A percentile compares a stretch with the other conserved stretches of the same genome.
Evolutionary conservation across 2,797 vertebrate species (phyloP).

Genomic region (Lagorchestes hirsutus): DNA sequence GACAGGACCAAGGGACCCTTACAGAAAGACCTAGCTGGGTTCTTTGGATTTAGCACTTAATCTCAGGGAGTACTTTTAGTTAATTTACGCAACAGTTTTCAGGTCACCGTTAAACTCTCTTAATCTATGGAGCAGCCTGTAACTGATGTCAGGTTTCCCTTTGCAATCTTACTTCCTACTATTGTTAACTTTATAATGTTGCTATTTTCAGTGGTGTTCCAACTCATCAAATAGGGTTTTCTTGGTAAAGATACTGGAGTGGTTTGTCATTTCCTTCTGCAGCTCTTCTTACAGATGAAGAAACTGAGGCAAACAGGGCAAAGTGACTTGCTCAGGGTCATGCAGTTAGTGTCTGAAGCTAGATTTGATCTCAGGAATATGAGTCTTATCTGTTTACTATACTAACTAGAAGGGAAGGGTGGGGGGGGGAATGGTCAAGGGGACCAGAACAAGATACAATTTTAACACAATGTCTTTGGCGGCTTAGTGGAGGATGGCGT

Average conservation of each 20-base stretch:
- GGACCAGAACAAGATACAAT: neutral
- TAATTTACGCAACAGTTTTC: neutral
- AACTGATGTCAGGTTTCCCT: neutral
- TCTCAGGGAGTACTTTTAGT: neutral
- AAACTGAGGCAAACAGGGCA: too few species aligned
- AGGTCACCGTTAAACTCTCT: neutral
- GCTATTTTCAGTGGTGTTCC: too few species aligned
- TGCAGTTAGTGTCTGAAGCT: too few species aligned
- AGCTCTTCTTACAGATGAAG: too few species aligned
- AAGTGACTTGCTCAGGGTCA: too few species aligned
- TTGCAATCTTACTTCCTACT: neutral
- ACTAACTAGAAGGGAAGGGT: neutral
- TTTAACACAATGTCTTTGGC: neutral
- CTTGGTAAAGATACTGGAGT: too few species aligned
- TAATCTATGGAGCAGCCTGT: neutral
- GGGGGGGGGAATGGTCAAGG: neutral
- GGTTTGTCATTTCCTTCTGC: too few species aligned
- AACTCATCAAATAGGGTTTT: too few species aligned
- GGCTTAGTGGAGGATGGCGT: neutral
- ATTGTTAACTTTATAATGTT: neutral
- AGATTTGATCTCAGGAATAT: too few species aligned
- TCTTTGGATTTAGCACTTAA: neutral
- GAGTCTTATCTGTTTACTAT: neutral
- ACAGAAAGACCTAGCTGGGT: neutral
- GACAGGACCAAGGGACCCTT: neutral